These are phyloP conservation scores for Dinoponera quadriceps DNA, from an alignment of 1,140 invertebrate genomes.

Conservation along the genomic window DNA sequence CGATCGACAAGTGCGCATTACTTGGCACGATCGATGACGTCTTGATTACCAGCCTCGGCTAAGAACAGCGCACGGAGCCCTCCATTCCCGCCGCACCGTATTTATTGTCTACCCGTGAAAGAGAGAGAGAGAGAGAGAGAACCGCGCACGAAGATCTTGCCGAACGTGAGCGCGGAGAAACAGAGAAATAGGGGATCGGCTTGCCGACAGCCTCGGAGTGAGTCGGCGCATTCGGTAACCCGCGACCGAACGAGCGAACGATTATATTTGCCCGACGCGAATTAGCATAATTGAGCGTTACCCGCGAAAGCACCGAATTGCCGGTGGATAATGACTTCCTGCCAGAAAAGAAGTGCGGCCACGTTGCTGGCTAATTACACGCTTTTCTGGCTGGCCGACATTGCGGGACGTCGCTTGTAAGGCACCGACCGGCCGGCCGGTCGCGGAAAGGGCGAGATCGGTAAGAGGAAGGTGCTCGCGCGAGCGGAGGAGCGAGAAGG, in stretches of 20 bases:
- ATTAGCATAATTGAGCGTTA: conserved; percentile 81
- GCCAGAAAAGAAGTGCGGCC: conserved; percentile 71
- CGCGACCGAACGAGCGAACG: conserved; percentile 56
- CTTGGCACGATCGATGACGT: conserved; percentile 67
- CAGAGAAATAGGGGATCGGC: conserved; percentile 44
- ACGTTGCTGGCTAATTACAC: conserved; percentile 75
- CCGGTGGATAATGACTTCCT: conserved; percentile 77
- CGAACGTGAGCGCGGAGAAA: background rate
- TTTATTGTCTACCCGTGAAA: conserved; percentile 56
- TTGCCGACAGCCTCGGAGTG: conserved; percentile 4
- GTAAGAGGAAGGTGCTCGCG: background rate
- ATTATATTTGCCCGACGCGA: conserved; percentile 75
- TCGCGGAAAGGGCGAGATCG: conserved; percentile 9
- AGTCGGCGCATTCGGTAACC: conserved; percentile 26
- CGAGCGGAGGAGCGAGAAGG: conserved; percentile 1
- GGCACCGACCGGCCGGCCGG: background rate
- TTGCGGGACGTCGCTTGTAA: conserved; percentile 47
- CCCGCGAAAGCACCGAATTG: conserved; percentile 66
- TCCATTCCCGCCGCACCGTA: conserved; percentile 40
- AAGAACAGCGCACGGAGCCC: conserved; percentile 19
- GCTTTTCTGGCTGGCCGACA: conserved; percentile 65
- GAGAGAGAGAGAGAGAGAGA: background rate
- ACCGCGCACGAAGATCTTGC: background rate
- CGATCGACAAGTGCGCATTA: conserved; percentile 68
- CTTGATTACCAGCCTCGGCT: conserved; percentile 62